Evolutionary conservation across 2,113 vertebrate genomes (phyloP).

Genomic region (Cynoglossus semilaevis): DNA sequence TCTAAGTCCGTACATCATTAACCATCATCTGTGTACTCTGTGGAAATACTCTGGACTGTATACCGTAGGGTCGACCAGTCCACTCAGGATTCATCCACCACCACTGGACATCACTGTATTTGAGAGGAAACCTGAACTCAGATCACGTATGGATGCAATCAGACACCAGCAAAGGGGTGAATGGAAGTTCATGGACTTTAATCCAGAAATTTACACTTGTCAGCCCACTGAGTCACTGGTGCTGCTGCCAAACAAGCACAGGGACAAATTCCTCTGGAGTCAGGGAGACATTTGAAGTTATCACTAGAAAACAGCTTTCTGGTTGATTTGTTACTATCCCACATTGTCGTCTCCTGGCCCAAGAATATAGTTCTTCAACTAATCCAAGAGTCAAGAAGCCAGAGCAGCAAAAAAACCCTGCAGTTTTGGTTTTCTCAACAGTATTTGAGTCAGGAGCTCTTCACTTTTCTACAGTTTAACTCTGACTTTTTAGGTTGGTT

Average conservation of each 20-base stretch:
- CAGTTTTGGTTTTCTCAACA: no score
- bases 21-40: no score
- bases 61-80: no score
- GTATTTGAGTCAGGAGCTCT: no score
- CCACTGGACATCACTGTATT: not conserved
- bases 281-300: conserved; percentile 35
- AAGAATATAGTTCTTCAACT: not conserved
- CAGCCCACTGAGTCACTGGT: conserved; percentile 7
- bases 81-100: no score
- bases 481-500: no score
- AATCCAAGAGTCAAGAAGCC: not conserved
- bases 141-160: not conserved
- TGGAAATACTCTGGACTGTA: no score
- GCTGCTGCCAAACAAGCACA: not conserved
- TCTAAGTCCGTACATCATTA: no score
- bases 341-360: conserved; percentile 2
- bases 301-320: conserved; percentile 23
- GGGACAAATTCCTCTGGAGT: conserved; percentile 21
- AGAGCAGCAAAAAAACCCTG: not conserved
- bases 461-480: no score
- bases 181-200: not conserved
- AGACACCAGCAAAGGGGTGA: no score
- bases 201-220: not conserved
- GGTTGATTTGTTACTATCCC: conserved; percentile 14
- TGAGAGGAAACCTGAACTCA: not conserved